Evolutionary conservation across 2,113 vertebrate genomes (phyloP).

Genomic region (Zeus faber): DNA sequence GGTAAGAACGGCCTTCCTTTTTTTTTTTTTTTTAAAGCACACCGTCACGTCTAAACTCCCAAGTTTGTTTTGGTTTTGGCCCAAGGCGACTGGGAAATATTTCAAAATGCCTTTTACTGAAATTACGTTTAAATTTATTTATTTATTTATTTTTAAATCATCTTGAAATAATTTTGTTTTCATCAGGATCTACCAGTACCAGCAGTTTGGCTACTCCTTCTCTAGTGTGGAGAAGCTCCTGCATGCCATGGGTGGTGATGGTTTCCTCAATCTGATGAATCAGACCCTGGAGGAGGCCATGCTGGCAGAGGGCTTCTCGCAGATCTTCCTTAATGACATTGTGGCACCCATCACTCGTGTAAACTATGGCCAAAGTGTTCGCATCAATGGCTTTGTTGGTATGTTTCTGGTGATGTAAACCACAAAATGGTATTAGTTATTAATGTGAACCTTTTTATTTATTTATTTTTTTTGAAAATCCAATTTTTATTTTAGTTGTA

Average conservation of each 20-base stretch:
- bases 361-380: constrained; percentile 82
- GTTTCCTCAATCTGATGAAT: constrained; percentile 79
- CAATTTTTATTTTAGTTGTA: no score
- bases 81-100: no score
- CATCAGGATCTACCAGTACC: constrained; percentile 93
- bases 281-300: constrained; percentile 84
- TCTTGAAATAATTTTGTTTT: no score
- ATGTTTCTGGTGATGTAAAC: constrained; percentile 31
- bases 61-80: no score
- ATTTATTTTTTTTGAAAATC: no score
- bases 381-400: constrained; percentile 85
- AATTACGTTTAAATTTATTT: no score
- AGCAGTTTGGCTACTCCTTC: constrained; percentile 89
- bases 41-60: no score
- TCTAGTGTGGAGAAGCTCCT: constrained; percentile 83
- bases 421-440: no score
- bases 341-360: constrained; percentile 78
- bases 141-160: no score
- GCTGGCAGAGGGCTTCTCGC: constrained; percentile 85
- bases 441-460: no score
- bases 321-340: constrained; percentile 85
- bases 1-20: constrained; percentile 67
- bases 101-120: neutral
- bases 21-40: no score
- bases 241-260: constrained; percentile 83